Conservation (phyloP, 2,888 invertebrate genomes). For the Drosophila infuscata region DNA sequence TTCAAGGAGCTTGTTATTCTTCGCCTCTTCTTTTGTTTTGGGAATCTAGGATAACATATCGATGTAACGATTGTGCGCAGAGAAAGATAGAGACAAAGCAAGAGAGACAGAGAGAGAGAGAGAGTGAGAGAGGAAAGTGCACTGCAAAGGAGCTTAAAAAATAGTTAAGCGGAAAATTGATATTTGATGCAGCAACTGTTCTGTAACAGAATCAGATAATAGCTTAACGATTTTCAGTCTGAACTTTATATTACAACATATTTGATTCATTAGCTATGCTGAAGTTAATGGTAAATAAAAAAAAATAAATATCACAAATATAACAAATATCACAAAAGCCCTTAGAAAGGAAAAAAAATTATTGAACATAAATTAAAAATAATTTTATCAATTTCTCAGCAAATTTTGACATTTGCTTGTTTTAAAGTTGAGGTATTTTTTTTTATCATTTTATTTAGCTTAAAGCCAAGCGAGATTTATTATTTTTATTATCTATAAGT, state of each 20-base stretch:
- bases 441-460: not conserved
- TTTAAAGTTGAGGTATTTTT: not conserved
- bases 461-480: not conserved
- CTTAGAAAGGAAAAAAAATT: too few species aligned
- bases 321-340: too few species aligned
- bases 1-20: not conserved
- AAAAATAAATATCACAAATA: too few species aligned
- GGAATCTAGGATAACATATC: not conserved
- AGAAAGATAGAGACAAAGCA: too few species aligned
- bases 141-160: not conserved
- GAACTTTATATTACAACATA: too few species aligned
- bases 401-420: not conserved
- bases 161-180: not conserved
- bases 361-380: not conserved
- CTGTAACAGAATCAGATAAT: not conserved
- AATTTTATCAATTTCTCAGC: not conserved
- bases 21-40: not conserved
- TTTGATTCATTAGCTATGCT: not conserved
- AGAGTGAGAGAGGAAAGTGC: not conserved
- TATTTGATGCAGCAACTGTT: not conserved
- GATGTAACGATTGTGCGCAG: not conserved
- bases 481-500: not conserved
- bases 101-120: not conserved
- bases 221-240: not conserved
- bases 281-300: not conserved